Conservation (phyloP, 53 echinoderm and acorn worm species). For the Patiria pectinifera region DNA sequence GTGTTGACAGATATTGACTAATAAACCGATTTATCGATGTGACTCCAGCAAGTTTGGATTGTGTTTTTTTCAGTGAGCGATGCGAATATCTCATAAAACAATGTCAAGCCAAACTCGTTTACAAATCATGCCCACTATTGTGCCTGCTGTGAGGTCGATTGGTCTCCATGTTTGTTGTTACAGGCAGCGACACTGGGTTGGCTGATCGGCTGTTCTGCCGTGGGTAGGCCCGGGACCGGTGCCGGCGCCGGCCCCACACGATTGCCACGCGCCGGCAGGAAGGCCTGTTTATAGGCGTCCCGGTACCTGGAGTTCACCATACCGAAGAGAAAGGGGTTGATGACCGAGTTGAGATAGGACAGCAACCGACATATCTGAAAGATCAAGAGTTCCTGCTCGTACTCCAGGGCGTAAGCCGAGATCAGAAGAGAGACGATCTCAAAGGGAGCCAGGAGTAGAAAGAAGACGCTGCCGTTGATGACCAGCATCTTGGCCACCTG, state of each 20-base stretch:
- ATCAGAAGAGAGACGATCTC: slow-evolving; percentile 70
- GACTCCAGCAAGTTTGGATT: too few species aligned
- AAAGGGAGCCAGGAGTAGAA: slow-evolving; percentile 79
- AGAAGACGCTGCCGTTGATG: slow-evolving; percentile 81
- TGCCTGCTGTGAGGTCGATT: too few species aligned
- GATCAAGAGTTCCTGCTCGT: slow-evolving; percentile 22
- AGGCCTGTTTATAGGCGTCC: slow-evolving; percentile 72
- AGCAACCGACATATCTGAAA: slow-evolving; percentile 75
- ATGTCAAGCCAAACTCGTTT: too few species aligned
- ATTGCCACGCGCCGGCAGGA: slow-evolving; percentile 21
- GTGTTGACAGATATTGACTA: too few species aligned
- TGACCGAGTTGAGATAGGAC: slow-evolving; percentile 82
- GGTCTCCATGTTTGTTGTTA: too few species aligned
- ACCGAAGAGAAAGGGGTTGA: slow-evolving; percentile 83
- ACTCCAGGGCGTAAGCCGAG: slow-evolving; percentile 48
- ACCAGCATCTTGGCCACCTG: slow-evolving; percentile 90
- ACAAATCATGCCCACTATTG: too few species aligned
- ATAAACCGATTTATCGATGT: too few species aligned
- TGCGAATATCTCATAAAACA: too few species aligned
- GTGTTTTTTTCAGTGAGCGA: too few species aligned
- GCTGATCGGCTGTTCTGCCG: neutral
- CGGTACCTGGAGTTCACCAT: slow-evolving; percentile 73
- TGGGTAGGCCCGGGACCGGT: neutral
- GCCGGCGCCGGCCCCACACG: slow-evolving; percentile 1
- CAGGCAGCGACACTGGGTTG: too few species aligned